phyloP scores from a whole-genome alignment of 2,113 vertebrate genomes.

The Laticauda colubrina region DNA sequence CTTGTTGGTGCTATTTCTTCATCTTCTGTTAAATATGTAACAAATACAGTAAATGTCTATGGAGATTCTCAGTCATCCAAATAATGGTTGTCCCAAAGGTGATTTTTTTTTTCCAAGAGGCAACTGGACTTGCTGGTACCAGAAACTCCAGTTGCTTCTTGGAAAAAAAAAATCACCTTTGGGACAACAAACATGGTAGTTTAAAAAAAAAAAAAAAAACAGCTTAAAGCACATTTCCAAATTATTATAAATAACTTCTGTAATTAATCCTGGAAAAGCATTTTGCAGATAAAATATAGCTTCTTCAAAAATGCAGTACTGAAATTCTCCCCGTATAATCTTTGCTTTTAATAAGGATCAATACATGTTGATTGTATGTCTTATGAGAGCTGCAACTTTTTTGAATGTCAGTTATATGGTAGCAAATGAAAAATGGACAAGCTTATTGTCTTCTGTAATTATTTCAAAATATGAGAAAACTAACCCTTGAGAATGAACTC shows the following conservation, averaged over 20 bases:
- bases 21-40: conserved; percentile 72
- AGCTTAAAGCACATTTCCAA: neutral
- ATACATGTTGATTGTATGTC: neutral
- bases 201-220: neutral
- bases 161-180: too few species aligned
- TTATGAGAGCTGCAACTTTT: neutral
- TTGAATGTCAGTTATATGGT: neutral
- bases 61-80: too few species aligned
- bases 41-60: conserved; percentile 1
- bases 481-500: neutral
- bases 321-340: neutral
- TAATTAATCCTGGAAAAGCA: neutral
- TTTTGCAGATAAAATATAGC: neutral
- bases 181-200: neutral
- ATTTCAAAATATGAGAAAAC: conserved; percentile 3
- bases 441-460: neutral
- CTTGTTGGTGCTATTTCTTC: conserved; percentile 84
- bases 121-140: too few species aligned
- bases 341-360: neutral
- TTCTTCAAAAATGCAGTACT: neutral
- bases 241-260: neutral
- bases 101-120: too few species aligned
- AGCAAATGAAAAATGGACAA: neutral
- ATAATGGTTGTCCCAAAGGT: too few species aligned
- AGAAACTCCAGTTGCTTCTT: too few species aligned